phyloP scores from a whole-genome alignment of 2,888 invertebrate genomes.

The Neoscelio sp. region DNA sequence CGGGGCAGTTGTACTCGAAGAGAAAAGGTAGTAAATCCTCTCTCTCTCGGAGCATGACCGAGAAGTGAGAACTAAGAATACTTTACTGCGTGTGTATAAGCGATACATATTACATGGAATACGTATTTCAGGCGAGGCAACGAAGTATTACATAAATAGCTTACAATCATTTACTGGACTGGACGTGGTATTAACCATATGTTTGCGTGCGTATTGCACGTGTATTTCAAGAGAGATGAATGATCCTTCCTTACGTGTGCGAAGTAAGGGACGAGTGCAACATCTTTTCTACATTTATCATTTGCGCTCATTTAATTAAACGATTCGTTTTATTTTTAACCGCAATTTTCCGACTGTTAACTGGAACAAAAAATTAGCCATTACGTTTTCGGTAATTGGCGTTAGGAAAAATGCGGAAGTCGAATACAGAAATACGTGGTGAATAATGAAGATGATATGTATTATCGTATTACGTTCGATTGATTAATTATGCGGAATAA shows the following conservation, averaged over 20 bases:
- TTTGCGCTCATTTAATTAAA: slow-evolving; percentile 50
- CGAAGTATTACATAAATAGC: slow-evolving; percentile 68
- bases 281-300: slow-evolving; percentile 60
- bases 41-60: slow-evolving; percentile 60
- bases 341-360: no score
- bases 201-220: slow-evolving; percentile 66
- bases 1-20: slow-evolving; percentile 56
- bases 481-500: no score
- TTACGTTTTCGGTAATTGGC: no score
- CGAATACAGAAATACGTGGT: no score
- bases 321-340: slow-evolving; percentile 48
- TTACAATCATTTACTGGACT: slow-evolving; percentile 68
- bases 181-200: slow-evolving; percentile 66
- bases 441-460: no score
- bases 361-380: no score
- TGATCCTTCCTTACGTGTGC: slow-evolving; percentile 64
- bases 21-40: slow-evolving; percentile 67
- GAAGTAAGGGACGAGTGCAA: slow-evolving; percentile 44
- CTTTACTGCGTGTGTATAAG: slow-evolving; percentile 57
- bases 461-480: no score
- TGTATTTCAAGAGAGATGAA: slow-evolving; percentile 69
- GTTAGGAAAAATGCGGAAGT: no score
- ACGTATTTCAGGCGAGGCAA: slow-evolving; percentile 64
- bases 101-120: slow-evolving; percentile 68
- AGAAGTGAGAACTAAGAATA: slow-evolving; percentile 67